Conservation (phyloP, 2,888 invertebrate species). For the Drosophila anomalata region DNA sequence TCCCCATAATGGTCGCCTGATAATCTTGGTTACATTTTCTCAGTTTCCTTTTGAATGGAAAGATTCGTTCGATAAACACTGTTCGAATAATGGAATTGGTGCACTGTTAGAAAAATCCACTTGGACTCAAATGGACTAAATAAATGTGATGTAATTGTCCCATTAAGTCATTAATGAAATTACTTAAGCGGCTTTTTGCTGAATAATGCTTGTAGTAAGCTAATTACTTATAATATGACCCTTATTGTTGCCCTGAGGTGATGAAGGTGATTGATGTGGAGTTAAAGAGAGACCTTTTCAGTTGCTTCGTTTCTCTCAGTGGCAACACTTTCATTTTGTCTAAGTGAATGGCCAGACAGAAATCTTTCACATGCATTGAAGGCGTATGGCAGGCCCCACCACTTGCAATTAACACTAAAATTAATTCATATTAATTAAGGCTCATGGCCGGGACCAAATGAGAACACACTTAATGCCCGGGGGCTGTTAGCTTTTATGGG, state of each 20-base stretch:
- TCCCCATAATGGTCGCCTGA: slow-evolving; percentile 36
- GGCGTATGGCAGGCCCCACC: slow-evolving; percentile 60
- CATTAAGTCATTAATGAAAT: slow-evolving; percentile 63
- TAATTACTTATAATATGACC: slow-evolving; percentile 34
- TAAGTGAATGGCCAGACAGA: slow-evolving; percentile 31
- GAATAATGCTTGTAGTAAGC: slow-evolving; percentile 49
- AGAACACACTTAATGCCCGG: slow-evolving; percentile 71
- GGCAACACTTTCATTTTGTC: slow-evolving; percentile 51
- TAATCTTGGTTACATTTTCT: slow-evolving; percentile 40
- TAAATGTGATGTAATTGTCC: slow-evolving; percentile 46
- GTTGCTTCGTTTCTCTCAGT: slow-evolving; percentile 38
- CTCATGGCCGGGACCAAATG: slow-evolving; percentile 61
- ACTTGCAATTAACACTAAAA: slow-evolving; percentile 77
- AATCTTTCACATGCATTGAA: slow-evolving; percentile 47
- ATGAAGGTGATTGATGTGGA: slow-evolving; percentile 58
- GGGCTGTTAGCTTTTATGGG: slow-evolving; percentile 65
- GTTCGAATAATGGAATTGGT: slow-evolving; percentile 17
- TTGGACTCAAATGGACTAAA: not conserved
- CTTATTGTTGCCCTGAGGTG: not conserved
- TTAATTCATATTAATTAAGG: slow-evolving; percentile 79
- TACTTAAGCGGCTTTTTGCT: slow-evolving; percentile 41
- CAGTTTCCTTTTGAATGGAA: slow-evolving; percentile 10
- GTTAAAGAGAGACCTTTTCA: not conserved
- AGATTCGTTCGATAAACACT: slow-evolving; percentile 26
- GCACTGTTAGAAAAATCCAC: slow-evolving; percentile 9